Evolutionary conservation across 1,140 invertebrate species (phyloP), one percentile per base, ranked within the genome.

Genomic region (Anthonomus grandis): DNA sequence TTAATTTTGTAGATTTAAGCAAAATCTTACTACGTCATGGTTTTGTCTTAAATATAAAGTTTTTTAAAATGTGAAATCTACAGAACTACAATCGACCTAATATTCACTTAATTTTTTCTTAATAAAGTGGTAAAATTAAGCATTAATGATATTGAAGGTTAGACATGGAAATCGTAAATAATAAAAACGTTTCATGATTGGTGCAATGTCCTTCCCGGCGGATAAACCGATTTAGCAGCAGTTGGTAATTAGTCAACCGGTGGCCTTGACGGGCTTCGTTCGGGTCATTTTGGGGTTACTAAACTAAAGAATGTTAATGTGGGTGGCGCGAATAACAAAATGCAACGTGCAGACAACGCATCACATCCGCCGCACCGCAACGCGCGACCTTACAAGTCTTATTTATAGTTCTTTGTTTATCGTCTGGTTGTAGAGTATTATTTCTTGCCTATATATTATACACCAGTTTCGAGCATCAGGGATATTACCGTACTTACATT

Each of bases 221-320:
- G 54, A 49, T 46, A 57, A 45, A 57, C 55, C 47, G 47, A 44
- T 57, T 57, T 57, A 57, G 55, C 10, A 27, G 27, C 13, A 15
- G 25, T 5, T n/a, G 37, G 47, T 27, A 57, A 57, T 57, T 57
- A 57, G 55, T 57, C 54, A 57, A 50, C 47, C 45, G 45, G 15
- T 57, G 47, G 55, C 55, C 55, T 57, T 57, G 55, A 34, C 39
- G 47, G 17, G n/a, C 42, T 50, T 23, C 39, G 52, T 55, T 56
- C 58, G 46, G 58, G 52, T 60, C 52, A 60, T 60, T 60, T 60
- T 60, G 58, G 58, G 58, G 58, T 60, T 60, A 60, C 45, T 55
- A 60, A 60, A 60, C 58, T 56, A 56, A 60, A 56, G 58, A 60
- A 60, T 60, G 45, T 56, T 60, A 60, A 60, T 60, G 58, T 60